Evolutionary conservation across 2,888 invertebrate genomes (phyloP).

Genomic region (Ochropleura leucogaster): DNA sequence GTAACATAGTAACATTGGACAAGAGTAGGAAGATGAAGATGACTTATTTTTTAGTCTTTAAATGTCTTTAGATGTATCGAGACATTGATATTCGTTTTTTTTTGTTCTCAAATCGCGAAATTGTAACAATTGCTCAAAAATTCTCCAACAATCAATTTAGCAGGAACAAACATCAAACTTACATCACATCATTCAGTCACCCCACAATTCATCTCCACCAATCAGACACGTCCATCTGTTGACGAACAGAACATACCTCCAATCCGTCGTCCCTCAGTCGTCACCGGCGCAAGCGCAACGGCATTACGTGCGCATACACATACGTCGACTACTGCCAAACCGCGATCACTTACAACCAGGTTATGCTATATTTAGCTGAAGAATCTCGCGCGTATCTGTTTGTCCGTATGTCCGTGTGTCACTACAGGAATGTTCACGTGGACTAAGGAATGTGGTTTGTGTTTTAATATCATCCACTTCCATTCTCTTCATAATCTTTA

Average conservation of each 20-base stretch:
- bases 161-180: constrained; percentile 2
- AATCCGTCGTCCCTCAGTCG: constrained; percentile 40
- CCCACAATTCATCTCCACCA: constrained; percentile 14
- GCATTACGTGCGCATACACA: constrained; percentile 61
- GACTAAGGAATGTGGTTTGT: constrained; percentile 10
- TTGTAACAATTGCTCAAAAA: not conserved
- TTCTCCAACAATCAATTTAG: not conserved
- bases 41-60: not conserved
- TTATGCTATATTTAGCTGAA: constrained; percentile 71
- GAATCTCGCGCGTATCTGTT: constrained; percentile 57
- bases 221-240: constrained; percentile 4
- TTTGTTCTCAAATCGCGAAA: not conserved
- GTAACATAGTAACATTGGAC: too few species aligned
- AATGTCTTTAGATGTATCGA: not conserved
- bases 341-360: constrained; percentile 59
- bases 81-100: not conserved
- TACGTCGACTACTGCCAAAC: constrained; percentile 64
- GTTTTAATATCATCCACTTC: not conserved
- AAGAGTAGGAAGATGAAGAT: too few species aligned
- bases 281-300: constrained; percentile 44
- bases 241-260: constrained; percentile 33
- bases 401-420: constrained; percentile 51
- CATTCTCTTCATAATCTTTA: too few species aligned
- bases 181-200: constrained; percentile 1
- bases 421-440: constrained; percentile 48